Evolutionary conservation across 92 coral and sea anemone genomes (phyloP), one percentile per base, ranked within the genome.

Genomic region (Meandrina meandrites): DNA sequence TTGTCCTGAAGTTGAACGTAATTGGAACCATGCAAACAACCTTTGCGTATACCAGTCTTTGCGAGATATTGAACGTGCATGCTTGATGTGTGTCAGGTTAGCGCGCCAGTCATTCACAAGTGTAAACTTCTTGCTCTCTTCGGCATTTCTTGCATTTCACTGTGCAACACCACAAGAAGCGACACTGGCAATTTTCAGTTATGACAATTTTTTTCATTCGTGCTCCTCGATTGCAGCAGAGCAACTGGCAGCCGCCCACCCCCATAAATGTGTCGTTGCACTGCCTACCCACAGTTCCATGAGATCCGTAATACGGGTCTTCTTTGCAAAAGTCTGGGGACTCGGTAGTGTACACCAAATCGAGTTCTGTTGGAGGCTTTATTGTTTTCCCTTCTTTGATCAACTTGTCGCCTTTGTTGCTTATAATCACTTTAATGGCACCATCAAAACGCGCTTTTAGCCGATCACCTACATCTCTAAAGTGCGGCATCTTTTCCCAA

Each of bases 401-500:
- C 62, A 97, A 77, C 76, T 83, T 31, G 1, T 93, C 84, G 35
- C 95, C 96, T 62, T 95, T 95, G 60, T 95, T 94, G 90, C 92
- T 84, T 42, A 94, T 89, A 30, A 86, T 84, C 32, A 97, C 99
- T 60, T 89, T 91, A 83, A 93, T 92, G 9, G 99, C 99, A 45
- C 98, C 96, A 82, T 97, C 98, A 79, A 97, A 97, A 68, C 89
- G 92, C 42, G 92, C 90, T 82, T 97, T 97, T 45, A 97, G 85
- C 11, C 87, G 67, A 22, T 89, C 88, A 21, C 99, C 92, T 22
- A 96, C 95, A 69, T 72, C 58, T 27, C 88, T 79, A 84, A 97
- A 97, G 35, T 90, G 84, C 48, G 94, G 98, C 32, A 97, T 84
- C 79, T 90, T 93, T 54, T 67, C 83, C 97, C 97, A 92, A 87